phyloP scores from a whole-genome alignment of 2,797 vertebrate genomes.

The Gephyroberyx darwinii region DNA sequence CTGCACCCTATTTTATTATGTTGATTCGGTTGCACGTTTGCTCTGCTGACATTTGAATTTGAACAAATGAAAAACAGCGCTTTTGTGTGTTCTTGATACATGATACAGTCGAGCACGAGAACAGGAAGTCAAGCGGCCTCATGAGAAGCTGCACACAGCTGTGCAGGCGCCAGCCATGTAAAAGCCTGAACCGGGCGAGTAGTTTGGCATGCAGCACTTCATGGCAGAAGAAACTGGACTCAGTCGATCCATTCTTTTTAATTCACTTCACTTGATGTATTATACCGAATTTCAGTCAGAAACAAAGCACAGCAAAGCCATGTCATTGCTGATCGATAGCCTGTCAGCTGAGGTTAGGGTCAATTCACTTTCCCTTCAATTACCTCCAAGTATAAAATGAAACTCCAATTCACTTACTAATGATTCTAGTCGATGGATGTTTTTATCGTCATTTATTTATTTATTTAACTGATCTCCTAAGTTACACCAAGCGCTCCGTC shows the following conservation, averaged over 20 bases:
- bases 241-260: not conserved
- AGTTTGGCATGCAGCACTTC: not conserved
- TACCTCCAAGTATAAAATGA: constrained; percentile 35
- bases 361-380: constrained; percentile 18
- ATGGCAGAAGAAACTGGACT: not conserved
- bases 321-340: constrained; percentile 28
- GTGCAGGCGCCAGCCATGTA: not conserved
- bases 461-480: constrained; percentile 28
- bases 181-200: not conserved
- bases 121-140: not conserved
- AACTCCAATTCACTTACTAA: constrained; percentile 27
- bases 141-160: not conserved
- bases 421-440: constrained; percentile 25
- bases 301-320: constrained; percentile 2
- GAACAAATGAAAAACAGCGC: not conserved
- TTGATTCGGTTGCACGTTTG: not conserved
- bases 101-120: not conserved
- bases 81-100: constrained; percentile 1
- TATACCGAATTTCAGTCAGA: not conserved
- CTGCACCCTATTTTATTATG: constrained; percentile 24
- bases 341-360: constrained; percentile 9
- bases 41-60: constrained; percentile 1
- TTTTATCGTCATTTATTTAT: too few relatives aligned
- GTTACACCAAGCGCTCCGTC: constrained; percentile 9
- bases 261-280: constrained; percentile 13